Base-by-base conservation (phyloP, 1,140 invertebrate genomes). In the Procambarus clarkii region DNA sequence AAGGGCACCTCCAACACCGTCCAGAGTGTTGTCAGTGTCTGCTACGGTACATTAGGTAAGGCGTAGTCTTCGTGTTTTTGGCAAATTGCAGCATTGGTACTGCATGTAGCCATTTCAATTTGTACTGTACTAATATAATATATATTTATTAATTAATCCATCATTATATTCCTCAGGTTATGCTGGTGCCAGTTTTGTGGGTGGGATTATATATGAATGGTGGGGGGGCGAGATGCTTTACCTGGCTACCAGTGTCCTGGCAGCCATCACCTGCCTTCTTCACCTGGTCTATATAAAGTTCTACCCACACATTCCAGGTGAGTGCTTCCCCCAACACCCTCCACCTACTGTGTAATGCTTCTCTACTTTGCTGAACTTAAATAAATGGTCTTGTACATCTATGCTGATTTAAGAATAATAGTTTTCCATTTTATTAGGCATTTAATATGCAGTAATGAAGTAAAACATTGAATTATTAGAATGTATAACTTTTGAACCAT, bases 41-140 rank as follows among this genome's bases (percentile, higher is more conserved):
- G 85, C 76, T 86, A 86, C 18, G 54, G 71, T 21, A 86, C 85
- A 21, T n/a, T 86, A 60, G 85, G 85, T 86, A 60, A 8, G 69
- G 11, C 4, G 3, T 4, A 21, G 60, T 64, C 60, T 4, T 7
- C 69, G 24, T 34, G 7, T 34, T 34, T 69, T 69, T 18, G 5
- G 64, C 4, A 69, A 18, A 5, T 69, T 18, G 15, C 21, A 69
- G 21, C 21, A n/a, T 0, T 69, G 15, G 15, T 5, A 69, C 4
- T 8, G 5, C 5, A 18, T 21, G 64, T 21, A 69, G 64, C 13
- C 64, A 69, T 21, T 4, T 21, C 64, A 69, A 4, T 18, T 69
- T 69, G 21, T 4, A 18, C 13, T 18, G 18, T 18, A n/a, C 5
- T 71, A 24, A 24, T 24, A 71, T 71, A 3, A n/a, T 71, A 34